Evolutionary conservation across 1,140 invertebrate species (phyloP).

Genomic region (Scylla paramamosain): DNA sequence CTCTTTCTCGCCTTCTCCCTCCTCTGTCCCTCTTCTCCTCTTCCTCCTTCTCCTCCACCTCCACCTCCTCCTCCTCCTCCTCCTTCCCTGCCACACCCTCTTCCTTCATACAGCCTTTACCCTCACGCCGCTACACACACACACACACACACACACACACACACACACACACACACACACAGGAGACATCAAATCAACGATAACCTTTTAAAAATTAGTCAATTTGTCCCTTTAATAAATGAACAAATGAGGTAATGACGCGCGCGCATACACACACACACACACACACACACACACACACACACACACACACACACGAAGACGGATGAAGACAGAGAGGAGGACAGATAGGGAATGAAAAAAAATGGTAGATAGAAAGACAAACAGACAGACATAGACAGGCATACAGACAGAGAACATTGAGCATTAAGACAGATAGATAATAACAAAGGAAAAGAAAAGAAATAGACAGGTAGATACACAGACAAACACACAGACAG

Average conservation of each 20-base stretch:
- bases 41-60: neutral
- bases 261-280: neutral
- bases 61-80: neutral
- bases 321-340: no score
- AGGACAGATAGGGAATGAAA: no score
- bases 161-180: neutral
- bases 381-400: no score
- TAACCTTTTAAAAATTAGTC: neutral
- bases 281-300: neutral
- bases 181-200: neutral
- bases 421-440: no score
- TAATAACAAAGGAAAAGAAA: no score
- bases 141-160: conserved; percentile 5
- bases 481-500: no score
- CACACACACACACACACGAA: neutral
- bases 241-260: neutral
- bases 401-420: no score
- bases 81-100: no score
- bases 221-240: neutral
- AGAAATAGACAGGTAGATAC: no score
- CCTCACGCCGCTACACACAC: neutral
- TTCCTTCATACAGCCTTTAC: no score
- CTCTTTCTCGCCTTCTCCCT: neutral
- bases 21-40: no score
- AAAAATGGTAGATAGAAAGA: no score